phyloP scores from a whole-genome alignment of 2,113 vertebrate species.

The Cyphomyrus plagiostoma region DNA sequence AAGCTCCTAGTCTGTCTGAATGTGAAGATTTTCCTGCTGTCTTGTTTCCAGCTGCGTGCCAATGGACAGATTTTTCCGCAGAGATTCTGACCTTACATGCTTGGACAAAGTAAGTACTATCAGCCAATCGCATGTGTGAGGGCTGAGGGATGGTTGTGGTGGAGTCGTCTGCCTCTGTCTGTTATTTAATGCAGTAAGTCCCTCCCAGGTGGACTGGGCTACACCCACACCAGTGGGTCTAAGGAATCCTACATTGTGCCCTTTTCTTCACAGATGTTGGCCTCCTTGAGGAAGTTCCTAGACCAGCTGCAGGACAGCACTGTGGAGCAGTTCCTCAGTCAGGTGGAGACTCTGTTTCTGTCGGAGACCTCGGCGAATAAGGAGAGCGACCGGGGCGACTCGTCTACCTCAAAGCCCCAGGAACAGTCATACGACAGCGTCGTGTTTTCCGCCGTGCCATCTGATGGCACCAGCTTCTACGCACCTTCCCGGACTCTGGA shows the following conservation, averaged over 20 bases:
- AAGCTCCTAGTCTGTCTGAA: neutral
- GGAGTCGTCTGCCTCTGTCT: neutral
- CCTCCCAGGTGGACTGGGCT: neutral
- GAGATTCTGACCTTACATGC: constrained; percentile 85
- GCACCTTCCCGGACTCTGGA: neutral
- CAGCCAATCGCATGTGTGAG: neutral
- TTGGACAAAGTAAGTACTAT: constrained; percentile 79
- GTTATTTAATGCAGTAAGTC: neutral
- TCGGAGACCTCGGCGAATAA: constrained; percentile 66
- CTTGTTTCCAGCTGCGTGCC: constrained; percentile 69
- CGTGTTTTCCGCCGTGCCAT: neutral
- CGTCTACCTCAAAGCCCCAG: constrained; percentile 18
- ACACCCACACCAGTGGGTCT: neutral
- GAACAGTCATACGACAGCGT: neutral
- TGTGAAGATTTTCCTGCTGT: neutral
- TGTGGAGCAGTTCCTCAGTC: constrained; percentile 75
- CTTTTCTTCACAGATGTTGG: constrained; percentile 70
- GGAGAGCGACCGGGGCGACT: constrained; percentile 44
- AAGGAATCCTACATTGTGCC: neutral
- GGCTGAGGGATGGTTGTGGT: neutral
- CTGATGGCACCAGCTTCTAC: too few relatives aligned
- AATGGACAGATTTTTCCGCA: constrained; percentile 81
- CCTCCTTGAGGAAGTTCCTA: constrained; percentile 79
- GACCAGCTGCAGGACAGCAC: constrained; percentile 69
- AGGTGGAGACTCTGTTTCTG: constrained; percentile 79